A percentile compares a stretch with the other conserved stretches of the same genome.
Evolutionary conservation across 2,113 vertebrate species (phyloP).

Genomic region (Zosterops pallidus): DNA sequence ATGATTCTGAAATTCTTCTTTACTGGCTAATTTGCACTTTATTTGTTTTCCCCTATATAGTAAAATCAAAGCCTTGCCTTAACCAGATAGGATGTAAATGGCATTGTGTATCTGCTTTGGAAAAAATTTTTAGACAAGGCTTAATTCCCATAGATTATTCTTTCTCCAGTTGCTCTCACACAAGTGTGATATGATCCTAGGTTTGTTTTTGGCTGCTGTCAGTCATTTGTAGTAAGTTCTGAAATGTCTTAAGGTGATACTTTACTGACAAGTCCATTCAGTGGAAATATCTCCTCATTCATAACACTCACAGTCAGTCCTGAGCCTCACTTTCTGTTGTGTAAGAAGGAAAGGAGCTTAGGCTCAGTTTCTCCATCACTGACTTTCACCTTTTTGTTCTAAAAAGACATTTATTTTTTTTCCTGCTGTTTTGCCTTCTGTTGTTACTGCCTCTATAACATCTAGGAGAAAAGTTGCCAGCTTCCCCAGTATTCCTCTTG

Average conservation of each 20-base stretch:
- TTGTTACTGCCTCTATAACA: background rate
- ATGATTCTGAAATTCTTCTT: background rate
- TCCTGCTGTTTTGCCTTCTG: background rate
- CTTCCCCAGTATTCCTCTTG: background rate
- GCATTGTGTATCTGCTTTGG: too few relatives aligned
- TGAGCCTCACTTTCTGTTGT: background rate
- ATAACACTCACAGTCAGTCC: background rate
- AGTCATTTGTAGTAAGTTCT: background rate
- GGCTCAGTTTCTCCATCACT: background rate
- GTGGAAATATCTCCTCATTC: background rate
- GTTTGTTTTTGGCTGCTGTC: background rate
- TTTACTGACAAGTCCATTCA: background rate
- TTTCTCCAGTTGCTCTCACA: background rate
- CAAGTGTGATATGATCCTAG: background rate
- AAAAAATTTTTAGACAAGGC: background rate
- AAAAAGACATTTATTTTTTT: background rate
- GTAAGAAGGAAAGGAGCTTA: background rate
- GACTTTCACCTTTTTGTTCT: background rate
- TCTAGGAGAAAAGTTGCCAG: background rate
- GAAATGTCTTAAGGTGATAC: background rate
- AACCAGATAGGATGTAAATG: too few relatives aligned
- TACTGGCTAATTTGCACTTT: background rate
- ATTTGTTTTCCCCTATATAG: background rate
- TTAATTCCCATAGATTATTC: background rate
- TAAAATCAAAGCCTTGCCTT: background rate